These are phyloP conservation scores for Pantelozetes paolii DNA, from an alignment of 2,888 invertebrate genomes.

Conservation along the genomic window DNA sequence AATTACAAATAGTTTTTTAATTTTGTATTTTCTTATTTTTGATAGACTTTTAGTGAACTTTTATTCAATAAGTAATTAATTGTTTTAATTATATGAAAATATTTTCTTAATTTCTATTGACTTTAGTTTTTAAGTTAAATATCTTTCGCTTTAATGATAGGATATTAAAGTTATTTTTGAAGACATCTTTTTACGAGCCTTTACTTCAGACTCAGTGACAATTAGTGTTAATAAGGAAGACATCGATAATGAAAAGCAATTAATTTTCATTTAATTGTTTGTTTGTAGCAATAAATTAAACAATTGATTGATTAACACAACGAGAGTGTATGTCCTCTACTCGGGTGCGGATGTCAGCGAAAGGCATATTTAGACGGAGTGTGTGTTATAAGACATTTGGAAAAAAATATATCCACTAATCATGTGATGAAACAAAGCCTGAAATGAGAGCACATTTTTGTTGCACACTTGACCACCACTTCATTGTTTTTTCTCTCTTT, in stretches of 20 bases:
- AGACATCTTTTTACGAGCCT: too few relatives aligned
- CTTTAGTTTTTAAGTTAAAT: too few relatives aligned
- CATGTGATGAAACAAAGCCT: not conserved
- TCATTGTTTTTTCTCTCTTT: not conserved
- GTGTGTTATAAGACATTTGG: not conserved
- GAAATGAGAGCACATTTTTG: conserved; percentile 2
- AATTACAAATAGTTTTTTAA: too few relatives aligned
- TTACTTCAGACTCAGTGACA: too few relatives aligned
- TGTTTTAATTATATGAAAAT: too few relatives aligned
- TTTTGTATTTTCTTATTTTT: too few relatives aligned
- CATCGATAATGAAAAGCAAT: conserved; percentile 5
- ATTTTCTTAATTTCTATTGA: too few relatives aligned
- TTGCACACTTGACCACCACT: conserved; percentile 17
- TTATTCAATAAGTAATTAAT: too few relatives aligned
- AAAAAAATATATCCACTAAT: not conserved
- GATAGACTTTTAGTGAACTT: too few relatives aligned
- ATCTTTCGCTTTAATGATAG: too few relatives aligned
- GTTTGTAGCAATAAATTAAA: not conserved
- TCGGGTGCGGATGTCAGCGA: conserved; percentile 15
- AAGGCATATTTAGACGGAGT: conserved; percentile 6
- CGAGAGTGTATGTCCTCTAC: not conserved
- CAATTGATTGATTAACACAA: conserved; percentile 28
- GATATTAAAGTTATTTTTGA: too few relatives aligned
- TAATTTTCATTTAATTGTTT: conserved; percentile 19
- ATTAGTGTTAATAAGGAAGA: conserved; percentile 23